Evolutionary conservation across 2,888 invertebrate species (phyloP), one percentile per base, ranked within the genome.

Genomic region (Drosophila greeni): DNA sequence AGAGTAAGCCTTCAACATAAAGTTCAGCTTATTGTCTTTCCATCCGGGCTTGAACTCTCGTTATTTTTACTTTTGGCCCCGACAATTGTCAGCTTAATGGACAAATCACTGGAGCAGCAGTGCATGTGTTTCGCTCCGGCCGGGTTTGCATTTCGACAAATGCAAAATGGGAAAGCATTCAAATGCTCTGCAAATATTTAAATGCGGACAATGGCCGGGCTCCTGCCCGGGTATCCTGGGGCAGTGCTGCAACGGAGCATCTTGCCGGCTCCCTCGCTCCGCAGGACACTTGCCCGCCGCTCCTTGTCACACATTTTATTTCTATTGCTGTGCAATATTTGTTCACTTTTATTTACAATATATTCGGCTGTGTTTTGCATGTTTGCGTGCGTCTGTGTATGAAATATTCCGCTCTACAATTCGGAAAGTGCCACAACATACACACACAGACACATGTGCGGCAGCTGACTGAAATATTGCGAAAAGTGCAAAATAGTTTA

Each of bases 401-500:
- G 36, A 67, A 70, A 67, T 67, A 68, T 67, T 57, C 67, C 54
- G 65, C 70, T 66, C 59, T 66, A 75, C 82, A 81, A 83, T 84
- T 84, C 68, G 79, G 74, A 83, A 83, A 82, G 72, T 83, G 78
- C 82, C 76, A 78, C 70, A 69, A 62, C 64, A 43, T 31, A 60
- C 52, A 66, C 67, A 43, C 20, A 40, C 14, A 53, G 20, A 24
- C 29, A 36, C 51, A 34, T 8, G 29, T 43, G 45, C 26, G 16
- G 65, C 66, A 73, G 64, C 81, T 68, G 70, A 75, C 78, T 81
- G 82, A 78, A 78, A 78, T 78, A 78, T 83, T 77, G 78, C 78
- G 82, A 82, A 82, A 76, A 72, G 84, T 79, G 80, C 77, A 81
- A 79, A 79, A 80, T 80, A 74, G 82, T 80, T 80, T 80, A 79